These are phyloP conservation scores for Plodia interpunctella DNA, from an alignment of 1,140 invertebrate species.

Conservation along the genomic window DNA sequence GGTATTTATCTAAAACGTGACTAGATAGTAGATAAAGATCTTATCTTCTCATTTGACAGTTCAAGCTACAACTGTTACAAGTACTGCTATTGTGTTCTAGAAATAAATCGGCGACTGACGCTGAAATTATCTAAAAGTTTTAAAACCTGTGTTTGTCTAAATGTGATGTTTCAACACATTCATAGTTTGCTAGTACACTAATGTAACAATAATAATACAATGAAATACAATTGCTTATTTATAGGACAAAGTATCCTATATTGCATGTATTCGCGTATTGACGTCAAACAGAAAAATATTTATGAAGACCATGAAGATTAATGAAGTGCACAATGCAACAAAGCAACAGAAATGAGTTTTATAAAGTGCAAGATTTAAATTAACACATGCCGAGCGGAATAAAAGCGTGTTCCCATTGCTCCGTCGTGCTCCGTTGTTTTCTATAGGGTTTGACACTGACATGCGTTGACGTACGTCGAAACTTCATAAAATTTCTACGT, in stretches of 20 bases:
- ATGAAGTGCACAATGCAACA: not conserved
- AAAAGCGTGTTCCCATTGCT: not conserved
- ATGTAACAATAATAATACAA: not conserved
- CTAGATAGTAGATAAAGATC: slow-evolving; percentile 1
- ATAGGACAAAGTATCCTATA: too few relatives aligned
- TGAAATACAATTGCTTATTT: too few relatives aligned
- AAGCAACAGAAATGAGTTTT: not conserved
- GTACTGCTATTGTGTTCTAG: not conserved
- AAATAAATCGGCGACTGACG: not conserved
- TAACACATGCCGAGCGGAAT: not conserved
- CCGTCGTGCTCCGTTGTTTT: too few relatives aligned
- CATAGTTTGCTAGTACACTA: too few relatives aligned
- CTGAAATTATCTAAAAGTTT: too few relatives aligned
- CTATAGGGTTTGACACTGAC: too few relatives aligned
- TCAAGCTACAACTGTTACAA: not conserved
- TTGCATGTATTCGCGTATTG: too few relatives aligned
- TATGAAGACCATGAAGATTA: not conserved
- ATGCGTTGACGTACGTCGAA: too few relatives aligned
- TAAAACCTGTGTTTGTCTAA: too few relatives aligned
- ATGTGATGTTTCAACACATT: too few relatives aligned
- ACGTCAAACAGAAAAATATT: not conserved
- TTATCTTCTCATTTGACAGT: not conserved
- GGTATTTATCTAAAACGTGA: slow-evolving; percentile 1
- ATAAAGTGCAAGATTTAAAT: not conserved
- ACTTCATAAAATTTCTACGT: too few relatives aligned